Conservation (phyloP, 2,113 vertebrate genomes). For the Antigone vipio region DNA sequence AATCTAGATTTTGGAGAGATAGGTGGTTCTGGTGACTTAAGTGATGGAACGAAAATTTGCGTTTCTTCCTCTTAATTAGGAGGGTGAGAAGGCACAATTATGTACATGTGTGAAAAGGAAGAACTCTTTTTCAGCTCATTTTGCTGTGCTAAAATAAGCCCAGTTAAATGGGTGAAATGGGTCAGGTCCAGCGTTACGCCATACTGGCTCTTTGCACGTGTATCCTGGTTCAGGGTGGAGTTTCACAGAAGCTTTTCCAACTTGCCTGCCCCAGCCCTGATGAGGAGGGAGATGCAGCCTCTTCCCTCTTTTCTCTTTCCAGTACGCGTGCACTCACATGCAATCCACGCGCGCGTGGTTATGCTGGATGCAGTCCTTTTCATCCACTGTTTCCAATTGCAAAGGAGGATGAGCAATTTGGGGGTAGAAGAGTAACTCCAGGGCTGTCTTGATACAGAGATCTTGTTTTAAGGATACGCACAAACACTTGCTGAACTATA, state of each 20-base stretch:
- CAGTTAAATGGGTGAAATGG: background rate
- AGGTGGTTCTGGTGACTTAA: background rate
- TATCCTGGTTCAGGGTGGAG: background rate
- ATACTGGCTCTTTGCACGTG: fast-evolving
- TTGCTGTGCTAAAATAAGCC: background rate
- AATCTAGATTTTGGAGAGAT: background rate
- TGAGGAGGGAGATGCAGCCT: background rate
- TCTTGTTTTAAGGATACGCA: background rate
- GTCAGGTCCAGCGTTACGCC: background rate
- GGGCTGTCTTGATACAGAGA: background rate
- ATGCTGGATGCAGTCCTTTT: background rate
- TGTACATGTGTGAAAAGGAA: background rate
- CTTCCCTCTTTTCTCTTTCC: background rate
- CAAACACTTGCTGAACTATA: background rate
- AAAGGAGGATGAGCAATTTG: background rate
- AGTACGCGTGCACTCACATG: fast-evolving
- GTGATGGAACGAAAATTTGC: background rate
- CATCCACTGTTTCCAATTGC: background rate
- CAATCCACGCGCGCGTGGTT: background rate
- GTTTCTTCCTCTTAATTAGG: background rate
- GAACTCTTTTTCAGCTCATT: background rate
- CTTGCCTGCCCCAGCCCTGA: background rate
- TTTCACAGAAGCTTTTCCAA: background rate
- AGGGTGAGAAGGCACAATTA: background rate
- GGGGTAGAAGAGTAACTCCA: background rate